Evolutionary conservation across 2,888 invertebrate genomes (phyloP).

Genomic region (Prionchulus punctatus): DNA sequence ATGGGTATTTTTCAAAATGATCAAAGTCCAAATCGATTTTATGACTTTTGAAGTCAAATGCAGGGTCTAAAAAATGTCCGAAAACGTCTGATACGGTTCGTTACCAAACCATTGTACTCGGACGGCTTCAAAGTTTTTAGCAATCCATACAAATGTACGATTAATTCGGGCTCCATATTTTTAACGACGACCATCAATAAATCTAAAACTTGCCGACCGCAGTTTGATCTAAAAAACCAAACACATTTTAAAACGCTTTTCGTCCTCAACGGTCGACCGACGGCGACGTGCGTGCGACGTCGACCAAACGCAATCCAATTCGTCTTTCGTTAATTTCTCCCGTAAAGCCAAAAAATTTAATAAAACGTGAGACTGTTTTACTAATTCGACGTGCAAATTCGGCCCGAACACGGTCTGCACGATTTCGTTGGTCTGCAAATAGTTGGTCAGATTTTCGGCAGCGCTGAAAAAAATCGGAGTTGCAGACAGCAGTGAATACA

Average conservation of each 20-base stretch:
- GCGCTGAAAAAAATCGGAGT: slow-evolving; percentile 44
- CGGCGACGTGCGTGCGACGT: slow-evolving; percentile 69
- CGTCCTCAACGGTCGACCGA: too few species aligned
- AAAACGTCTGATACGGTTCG: too few species aligned
- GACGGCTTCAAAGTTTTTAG: slow-evolving; percentile 72
- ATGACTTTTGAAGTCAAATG: not conserved
- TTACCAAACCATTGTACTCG: slow-evolving; percentile 74
- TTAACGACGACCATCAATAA: slow-evolving; percentile 72
- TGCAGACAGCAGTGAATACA: too few species aligned
- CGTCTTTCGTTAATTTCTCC: slow-evolving; percentile 69
- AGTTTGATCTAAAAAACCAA: slow-evolving; percentile 53
- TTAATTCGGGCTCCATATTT: slow-evolving; percentile 68
- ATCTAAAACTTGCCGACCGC: slow-evolving; percentile 80
- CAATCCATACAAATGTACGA: slow-evolving; percentile 67
- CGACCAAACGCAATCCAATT: slow-evolving; percentile 78
- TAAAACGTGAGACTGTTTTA: slow-evolving; percentile 83
- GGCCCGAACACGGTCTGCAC: slow-evolving; percentile 91
- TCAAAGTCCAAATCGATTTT: not conserved
- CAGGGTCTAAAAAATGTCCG: too few species aligned
- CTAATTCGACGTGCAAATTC: slow-evolving; percentile 84
- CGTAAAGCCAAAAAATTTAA: slow-evolving; percentile 81
- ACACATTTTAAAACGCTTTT: too few species aligned
- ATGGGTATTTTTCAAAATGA: not conserved
- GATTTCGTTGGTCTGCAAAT: slow-evolving; percentile 73
- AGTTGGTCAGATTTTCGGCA: slow-evolving; percentile 38